Evolutionary conservation across 2,888 invertebrate genomes (phyloP), one percentile per base, ranked within the genome.

Genomic region (Tryphoninae sp.): DNA sequence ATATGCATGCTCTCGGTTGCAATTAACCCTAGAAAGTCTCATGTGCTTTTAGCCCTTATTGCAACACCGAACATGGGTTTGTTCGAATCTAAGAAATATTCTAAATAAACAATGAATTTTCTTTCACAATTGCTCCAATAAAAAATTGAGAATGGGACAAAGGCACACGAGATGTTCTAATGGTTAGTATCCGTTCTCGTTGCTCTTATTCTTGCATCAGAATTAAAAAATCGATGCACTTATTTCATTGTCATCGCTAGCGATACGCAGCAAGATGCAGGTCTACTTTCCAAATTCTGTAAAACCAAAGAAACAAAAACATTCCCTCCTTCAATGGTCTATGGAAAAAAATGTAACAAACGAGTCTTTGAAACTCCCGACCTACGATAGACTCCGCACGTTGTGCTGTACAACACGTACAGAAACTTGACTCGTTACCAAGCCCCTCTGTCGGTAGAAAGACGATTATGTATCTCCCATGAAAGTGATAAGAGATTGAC

Each of bases 401-500:
- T 42, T 64, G 53, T 53, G 26, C 45, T 55, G 23, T 67, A 22
- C 11, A 33, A 2, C 11, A 33, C 53, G 9, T 53, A 1, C 19
- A 59, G 23, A 49, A 67, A 59, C 45, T 45, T 7, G 45, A 45
- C 2, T 45, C 13, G 45, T 45, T 16, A 26, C 23, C 11, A 59
- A 23, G 42, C 19, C 16, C 40, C 16, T 16, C 11, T 42, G 3
- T 53, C 53, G 42, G 58, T 65, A 22, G 64, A n/a, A 74, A 65
- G 64, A 65, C 40, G 22, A n/a, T 72, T 62, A 16, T 51, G 19
- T 58, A 40, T 58, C 45, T 33, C 49, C 26, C 13, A 65, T 45
- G 26, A 55, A 13, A n/a, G 22, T 49, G 65, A 75, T 75, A 75
- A 75, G 75, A 45, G 65, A 75, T 59, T 33, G 51, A 53, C 73